Evolutionary conservation across 2,113 vertebrate species (phyloP).

Genomic region (Cyprinus carpio): DNA sequence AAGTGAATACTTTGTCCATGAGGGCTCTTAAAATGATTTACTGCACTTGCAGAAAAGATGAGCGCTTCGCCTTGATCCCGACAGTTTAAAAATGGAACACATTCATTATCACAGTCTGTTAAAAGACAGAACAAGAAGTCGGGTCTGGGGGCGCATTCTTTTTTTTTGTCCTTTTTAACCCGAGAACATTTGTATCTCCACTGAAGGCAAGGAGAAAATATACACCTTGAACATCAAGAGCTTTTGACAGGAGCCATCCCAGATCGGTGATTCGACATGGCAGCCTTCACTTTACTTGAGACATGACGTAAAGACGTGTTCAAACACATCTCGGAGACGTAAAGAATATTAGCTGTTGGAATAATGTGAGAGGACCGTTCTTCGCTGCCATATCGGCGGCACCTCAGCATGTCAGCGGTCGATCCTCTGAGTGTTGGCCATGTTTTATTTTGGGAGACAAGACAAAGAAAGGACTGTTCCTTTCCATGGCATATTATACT

Average conservation of each 20-base stretch:
- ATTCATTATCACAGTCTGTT: slow-evolving; percentile 27
- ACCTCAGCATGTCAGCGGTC: neutral
- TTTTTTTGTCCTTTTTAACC: too few species aligned
- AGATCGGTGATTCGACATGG: slow-evolving; percentile 22
- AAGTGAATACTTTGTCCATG: slow-evolving; percentile 28
- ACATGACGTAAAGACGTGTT: slow-evolving; percentile 2
- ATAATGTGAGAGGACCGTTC: slow-evolving; percentile 4
- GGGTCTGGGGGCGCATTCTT: neutral
- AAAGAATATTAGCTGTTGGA: neutral
- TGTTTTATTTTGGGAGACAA: slow-evolving; percentile 22
- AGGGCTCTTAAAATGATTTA: slow-evolving; percentile 33
- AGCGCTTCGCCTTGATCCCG: slow-evolving; percentile 23
- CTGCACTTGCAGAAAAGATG: slow-evolving; percentile 14
- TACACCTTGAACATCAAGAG: slow-evolving; percentile 24
- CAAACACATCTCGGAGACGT: slow-evolving; percentile 13
- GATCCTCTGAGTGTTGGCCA: slow-evolving; percentile 10
- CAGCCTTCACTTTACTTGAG: slow-evolving; percentile 26
- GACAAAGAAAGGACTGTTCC: neutral
- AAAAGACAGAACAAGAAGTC: slow-evolving; percentile 38
- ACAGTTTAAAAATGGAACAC: slow-evolving; percentile 23
- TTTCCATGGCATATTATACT: neutral
- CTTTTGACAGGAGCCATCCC: neutral
- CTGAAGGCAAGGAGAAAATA: neutral
- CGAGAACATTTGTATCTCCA: neutral
- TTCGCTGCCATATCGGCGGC: neutral